Evolutionary conservation across 2,113 vertebrate genomes (phyloP).

Genomic region (Varanus salvator): DNA sequence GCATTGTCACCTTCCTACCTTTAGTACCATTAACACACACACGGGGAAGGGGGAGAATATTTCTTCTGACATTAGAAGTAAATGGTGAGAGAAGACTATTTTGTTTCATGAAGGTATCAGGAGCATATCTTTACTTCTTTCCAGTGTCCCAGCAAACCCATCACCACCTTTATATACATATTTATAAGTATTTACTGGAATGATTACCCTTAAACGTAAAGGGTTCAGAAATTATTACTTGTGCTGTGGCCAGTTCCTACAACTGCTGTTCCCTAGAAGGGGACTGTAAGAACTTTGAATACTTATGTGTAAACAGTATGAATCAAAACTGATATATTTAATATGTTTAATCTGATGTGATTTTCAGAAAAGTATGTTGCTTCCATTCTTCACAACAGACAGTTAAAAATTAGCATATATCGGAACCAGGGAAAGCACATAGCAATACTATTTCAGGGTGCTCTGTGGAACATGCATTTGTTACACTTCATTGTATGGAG

Average conservation of each 20-base stretch:
- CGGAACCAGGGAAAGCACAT: not conserved
- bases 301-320: not conserved
- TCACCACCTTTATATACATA: not conserved
- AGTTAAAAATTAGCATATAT: not conserved
- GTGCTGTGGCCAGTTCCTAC: not conserved
- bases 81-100: too few relatives aligned
- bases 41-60: too few relatives aligned
- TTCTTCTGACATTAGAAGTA: not conserved
- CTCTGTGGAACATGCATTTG: not conserved
- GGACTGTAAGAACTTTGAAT: not conserved
- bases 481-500: not conserved
- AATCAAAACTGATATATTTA: conserved; percentile 23
- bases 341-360: conserved; percentile 9
- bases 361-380: not conserved
- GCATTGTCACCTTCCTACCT: too few relatives aligned
- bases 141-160: not conserved
- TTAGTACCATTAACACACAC: not conserved
- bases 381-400: accelerated
- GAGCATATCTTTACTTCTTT: not conserved
- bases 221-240: not conserved
- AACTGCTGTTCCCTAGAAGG: not conserved
- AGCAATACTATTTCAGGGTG: not conserved
- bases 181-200: not conserved
- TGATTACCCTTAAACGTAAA: not conserved
- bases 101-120: not conserved